phyloP scores from a whole-genome alignment of 2,888 invertebrate genomes.

The Mythimna vitellina region DNA sequence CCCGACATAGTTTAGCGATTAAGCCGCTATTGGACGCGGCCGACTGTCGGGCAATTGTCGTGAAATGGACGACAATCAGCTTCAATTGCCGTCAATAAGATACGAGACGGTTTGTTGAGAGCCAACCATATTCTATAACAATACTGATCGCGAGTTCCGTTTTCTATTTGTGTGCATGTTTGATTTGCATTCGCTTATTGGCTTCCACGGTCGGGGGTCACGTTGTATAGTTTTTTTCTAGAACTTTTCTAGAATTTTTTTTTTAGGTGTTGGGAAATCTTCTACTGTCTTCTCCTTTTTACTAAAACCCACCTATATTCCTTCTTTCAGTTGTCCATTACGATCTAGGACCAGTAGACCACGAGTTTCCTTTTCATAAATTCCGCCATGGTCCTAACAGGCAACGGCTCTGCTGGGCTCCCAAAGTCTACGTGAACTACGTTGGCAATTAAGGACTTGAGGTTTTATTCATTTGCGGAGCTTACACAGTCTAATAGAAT shows the following conservation, averaged over 20 bases:
- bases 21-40: constrained; percentile 73
- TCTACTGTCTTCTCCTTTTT: too few relatives aligned
- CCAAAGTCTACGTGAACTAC: too few relatives aligned
- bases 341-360: too few relatives aligned
- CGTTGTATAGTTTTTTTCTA: constrained; percentile 18
- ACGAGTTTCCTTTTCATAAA: too few relatives aligned
- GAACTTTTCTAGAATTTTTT: neutral
- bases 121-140: constrained; percentile 67
- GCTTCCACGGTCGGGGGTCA: constrained; percentile 29
- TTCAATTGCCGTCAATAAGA: constrained; percentile 88
- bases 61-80: constrained; percentile 87
- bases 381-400: too few relatives aligned
- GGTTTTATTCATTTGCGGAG: constrained; percentile 49
- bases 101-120: constrained; percentile 75
- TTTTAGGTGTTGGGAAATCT: too few relatives aligned
- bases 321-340: too few relatives aligned
- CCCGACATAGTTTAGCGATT: constrained; percentile 80
- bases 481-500: neutral
- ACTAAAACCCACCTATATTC: too few relatives aligned
- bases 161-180: constrained; percentile 54
- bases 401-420: too few relatives aligned
- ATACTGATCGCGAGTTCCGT: constrained; percentile 65
- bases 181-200: constrained; percentile 54
- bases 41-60: constrained; percentile 81
- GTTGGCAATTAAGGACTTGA: neutral